These are phyloP conservation scores for Arion vulgaris DNA, from an alignment of 1,140 invertebrate genomes.

Conservation along the genomic window DNA sequence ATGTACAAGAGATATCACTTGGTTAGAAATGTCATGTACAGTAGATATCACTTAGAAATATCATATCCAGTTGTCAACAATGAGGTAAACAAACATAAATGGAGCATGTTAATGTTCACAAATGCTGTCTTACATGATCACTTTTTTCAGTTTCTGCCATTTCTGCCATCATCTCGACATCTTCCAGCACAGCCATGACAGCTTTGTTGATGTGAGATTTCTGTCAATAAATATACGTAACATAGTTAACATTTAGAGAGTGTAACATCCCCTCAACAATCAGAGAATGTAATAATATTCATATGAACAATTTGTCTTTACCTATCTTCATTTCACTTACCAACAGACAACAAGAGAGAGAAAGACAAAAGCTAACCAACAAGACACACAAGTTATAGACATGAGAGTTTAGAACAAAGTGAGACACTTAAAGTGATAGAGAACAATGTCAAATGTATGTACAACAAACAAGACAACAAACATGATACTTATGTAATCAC, in stretches of 20 bases:
- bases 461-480: no score
- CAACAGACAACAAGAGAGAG: background rate
- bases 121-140: background rate
- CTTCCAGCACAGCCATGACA: slow-evolving; percentile 31
- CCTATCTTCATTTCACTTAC: background rate
- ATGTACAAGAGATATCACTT: no score
- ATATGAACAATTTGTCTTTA: background rate
- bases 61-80: no score
- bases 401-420: no score
- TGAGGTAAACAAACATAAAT: no score
- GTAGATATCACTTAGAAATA: no score
- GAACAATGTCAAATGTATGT: no score
- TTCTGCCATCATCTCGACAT: background rate
- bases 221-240: background rate
- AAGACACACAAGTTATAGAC: background rate
- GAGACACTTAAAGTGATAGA: no score
- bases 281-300: background rate
- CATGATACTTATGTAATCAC: no score
- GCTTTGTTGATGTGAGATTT: slow-evolving; percentile 35
- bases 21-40: no score
- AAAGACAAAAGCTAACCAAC: background rate
- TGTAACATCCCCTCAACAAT: background rate
- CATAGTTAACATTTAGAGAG: background rate
- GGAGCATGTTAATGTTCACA: background rate
- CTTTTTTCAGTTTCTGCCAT: background rate